Conservation (phyloP, 2,797 vertebrate species). For the Hydrolagus colliei region DNA sequence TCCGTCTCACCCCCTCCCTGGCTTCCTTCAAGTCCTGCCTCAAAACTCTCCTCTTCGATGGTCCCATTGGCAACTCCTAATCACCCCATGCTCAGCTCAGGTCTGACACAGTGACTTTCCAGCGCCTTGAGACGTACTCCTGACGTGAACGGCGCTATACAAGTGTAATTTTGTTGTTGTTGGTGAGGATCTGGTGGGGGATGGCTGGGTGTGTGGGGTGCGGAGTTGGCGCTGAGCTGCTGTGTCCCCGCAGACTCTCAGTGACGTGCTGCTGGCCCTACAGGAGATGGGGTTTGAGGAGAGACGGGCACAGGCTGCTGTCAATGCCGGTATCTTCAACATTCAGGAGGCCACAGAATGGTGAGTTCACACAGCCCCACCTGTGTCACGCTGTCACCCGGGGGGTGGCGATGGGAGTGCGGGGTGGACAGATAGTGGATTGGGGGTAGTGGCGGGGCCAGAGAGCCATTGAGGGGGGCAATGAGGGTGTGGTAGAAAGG, state of each 20-base stretch:
- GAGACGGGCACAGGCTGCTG: not conserved
- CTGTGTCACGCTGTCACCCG: not conserved
- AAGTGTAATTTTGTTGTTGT: no score
- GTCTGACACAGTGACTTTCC: no score
- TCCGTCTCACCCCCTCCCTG: no score
- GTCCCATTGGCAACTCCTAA: no score
- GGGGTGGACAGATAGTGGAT: not conserved
- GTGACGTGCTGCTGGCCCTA: not conserved
- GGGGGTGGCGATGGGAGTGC: not conserved
- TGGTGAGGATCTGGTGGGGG: not conserved
- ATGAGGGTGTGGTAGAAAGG: not conserved
- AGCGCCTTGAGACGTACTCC: no score
- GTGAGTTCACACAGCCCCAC: not conserved
- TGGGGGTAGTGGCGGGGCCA: not conserved
- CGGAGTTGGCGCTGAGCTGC: not conserved
- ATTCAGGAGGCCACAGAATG: not conserved
- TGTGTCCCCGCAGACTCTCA: not conserved
- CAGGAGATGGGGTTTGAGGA: conserved; percentile 20
- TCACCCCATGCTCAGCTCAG: no score
- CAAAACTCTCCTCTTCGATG: no score
- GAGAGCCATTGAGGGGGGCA: not conserved
- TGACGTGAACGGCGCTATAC: no score
- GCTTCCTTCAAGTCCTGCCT: no score
- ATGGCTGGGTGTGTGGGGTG: not conserved
- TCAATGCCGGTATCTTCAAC: not conserved